Evolutionary conservation across 2,113 vertebrate genomes (phyloP).

Genomic region (Brachypodius melanocephalos): DNA sequence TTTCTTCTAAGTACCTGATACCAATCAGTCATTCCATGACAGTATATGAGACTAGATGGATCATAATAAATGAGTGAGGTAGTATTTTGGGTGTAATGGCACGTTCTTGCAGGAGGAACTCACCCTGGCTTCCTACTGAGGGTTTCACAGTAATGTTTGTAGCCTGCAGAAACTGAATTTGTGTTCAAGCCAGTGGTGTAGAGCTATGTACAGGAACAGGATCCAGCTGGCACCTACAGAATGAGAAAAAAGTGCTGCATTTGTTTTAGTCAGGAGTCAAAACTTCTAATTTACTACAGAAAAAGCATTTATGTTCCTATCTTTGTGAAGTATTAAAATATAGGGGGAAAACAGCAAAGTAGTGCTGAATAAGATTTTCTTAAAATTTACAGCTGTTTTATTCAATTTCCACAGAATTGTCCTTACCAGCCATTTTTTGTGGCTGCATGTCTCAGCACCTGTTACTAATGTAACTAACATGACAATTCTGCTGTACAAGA

Average conservation of each 20-base stretch:
- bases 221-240: not conserved
- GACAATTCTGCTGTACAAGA: not conserved
- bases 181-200: not conserved
- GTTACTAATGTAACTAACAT: not conserved
- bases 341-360: fast-evolving
- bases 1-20: not conserved
- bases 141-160: not conserved
- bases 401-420: not conserved
- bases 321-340: not conserved
- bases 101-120: not conserved
- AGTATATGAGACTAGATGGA: not conserved
- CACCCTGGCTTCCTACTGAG: not conserved
- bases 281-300: not conserved
- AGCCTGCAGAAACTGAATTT: not conserved
- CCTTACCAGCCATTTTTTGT: not conserved
- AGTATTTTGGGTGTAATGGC: not conserved
- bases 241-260: not conserved
- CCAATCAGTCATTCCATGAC: not conserved
- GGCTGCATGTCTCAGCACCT: not conserved
- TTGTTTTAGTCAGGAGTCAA: not conserved
- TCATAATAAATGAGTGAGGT: not conserved
- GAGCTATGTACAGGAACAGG: not conserved
- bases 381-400: not conserved
- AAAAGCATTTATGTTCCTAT: not conserved
- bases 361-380: not conserved